Evolutionary conservation across 1,140 invertebrate genomes (phyloP).

Genomic region (Solenopsis fugax): DNA sequence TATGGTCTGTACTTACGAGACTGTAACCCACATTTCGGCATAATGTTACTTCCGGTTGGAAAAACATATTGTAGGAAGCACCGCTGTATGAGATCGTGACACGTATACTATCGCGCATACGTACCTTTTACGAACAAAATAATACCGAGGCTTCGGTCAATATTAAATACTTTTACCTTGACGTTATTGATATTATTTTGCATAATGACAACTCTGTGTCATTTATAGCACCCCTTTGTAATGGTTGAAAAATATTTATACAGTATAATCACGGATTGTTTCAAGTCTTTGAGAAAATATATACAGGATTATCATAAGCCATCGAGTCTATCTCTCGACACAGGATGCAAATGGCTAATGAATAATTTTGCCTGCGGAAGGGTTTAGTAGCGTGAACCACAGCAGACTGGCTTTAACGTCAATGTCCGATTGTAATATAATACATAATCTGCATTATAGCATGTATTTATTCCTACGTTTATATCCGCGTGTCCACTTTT

Average conservation of each 20-base stretch:
- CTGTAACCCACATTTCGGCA: slow-evolving; percentile 74
- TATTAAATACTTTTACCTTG: background rate
- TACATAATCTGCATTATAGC: slow-evolving; percentile 24
- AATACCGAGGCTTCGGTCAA: background rate
- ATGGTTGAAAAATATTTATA: slow-evolving; percentile 18
- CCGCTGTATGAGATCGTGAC: slow-evolving; percentile 30
- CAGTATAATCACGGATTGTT: slow-evolving; percentile 1
- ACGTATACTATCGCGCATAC: background rate
- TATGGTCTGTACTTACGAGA: slow-evolving; percentile 73
- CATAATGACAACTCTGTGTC: background rate
- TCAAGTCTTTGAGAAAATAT: slow-evolving; percentile 38
- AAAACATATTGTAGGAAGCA: slow-evolving; percentile 65
- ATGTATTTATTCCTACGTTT: background rate
- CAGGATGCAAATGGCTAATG: slow-evolving; percentile 59
- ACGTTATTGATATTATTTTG: background rate
- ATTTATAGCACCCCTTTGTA: background rate
- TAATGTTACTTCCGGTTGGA: slow-evolving; percentile 69
- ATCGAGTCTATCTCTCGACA: slow-evolving; percentile 49
- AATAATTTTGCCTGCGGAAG: slow-evolving; percentile 60
- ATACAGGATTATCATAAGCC: slow-evolving; percentile 50
- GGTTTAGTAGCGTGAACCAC: slow-evolving; percentile 30
- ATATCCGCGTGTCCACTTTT: background rate
- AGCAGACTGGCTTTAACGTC: slow-evolving; percentile 36
- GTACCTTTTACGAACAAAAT: background rate
- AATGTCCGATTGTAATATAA: slow-evolving; percentile 60